Evolutionary conservation across 2,113 vertebrate species (phyloP).

Genomic region (Silurus glanis): DNA sequence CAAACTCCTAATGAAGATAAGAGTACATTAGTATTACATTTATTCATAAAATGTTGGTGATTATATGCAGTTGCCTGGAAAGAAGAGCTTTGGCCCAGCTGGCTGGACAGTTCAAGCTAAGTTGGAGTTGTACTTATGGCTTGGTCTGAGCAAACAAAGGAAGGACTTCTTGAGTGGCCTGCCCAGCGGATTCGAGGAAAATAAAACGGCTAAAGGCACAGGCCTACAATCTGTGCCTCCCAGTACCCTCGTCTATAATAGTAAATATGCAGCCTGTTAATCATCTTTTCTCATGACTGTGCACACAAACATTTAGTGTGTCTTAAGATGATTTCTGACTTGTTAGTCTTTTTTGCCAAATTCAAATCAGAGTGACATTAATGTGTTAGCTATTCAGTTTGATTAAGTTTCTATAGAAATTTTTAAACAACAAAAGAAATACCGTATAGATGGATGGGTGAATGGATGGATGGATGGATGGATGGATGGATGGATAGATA

Average conservation of each 20-base stretch:
- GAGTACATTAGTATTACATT: no score
- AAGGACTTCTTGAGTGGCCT: conserved; percentile 90
- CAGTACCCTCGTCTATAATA: conserved; percentile 93
- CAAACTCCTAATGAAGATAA: background rate
- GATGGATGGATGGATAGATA: no score
- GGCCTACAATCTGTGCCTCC: conserved; percentile 82
- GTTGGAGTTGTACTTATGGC: conserved; percentile 94
- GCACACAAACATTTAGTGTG: background rate
- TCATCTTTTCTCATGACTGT: background rate
- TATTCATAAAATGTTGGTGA: background rate
- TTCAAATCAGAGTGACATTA: background rate
- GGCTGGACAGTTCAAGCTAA: conserved; percentile 98
- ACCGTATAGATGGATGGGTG: no score
- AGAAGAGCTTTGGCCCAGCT: conserved; percentile 88
- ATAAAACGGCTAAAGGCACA: conserved; percentile 77
- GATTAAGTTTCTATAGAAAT: background rate
- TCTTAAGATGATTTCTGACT: background rate
- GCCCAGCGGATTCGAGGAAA: conserved; percentile 94
- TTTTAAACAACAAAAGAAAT: no score
- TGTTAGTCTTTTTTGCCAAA: background rate
- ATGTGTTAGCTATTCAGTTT: background rate
- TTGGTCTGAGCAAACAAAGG: conserved; percentile 90
- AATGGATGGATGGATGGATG: no score
- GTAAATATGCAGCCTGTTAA: conserved; percentile 71
- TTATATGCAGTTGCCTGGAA: conserved; percentile 83